Conservation (phyloP, 2,888 invertebrate species). For the Eupithecia subfuscata region DNA sequence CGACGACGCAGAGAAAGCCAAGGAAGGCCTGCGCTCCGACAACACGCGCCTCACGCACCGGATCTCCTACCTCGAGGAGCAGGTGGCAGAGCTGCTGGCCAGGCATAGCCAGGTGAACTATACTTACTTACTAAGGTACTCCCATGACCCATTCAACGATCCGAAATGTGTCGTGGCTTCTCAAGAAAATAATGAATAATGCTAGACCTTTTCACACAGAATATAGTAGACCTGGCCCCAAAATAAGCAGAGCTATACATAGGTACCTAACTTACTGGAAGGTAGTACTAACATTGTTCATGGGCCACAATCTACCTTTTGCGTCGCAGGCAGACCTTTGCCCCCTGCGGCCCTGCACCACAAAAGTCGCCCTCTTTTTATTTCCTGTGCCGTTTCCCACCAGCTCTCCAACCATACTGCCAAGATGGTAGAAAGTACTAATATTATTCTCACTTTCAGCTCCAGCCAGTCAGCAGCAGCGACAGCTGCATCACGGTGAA, state of each 20-base stretch:
- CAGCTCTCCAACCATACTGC: neutral
- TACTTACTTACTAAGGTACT: neutral
- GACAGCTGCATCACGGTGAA: constrained; percentile 82
- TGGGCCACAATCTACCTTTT: neutral
- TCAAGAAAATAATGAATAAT: too few species aligned
- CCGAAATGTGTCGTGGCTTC: neutral
- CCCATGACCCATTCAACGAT: too few species aligned
- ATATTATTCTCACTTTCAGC: constrained; percentile 53
- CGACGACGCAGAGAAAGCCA: constrained; percentile 86
- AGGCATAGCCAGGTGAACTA: constrained; percentile 68
- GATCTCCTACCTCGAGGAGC: constrained; percentile 95
- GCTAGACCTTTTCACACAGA: too few species aligned
- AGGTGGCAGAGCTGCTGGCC: constrained; percentile 87
- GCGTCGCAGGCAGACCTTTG: too few species aligned
- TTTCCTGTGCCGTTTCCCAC: neutral
- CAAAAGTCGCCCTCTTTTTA: too few species aligned
- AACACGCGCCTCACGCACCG: constrained; percentile 93
- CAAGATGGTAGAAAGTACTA: neutral
- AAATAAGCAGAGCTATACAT: too few species aligned
- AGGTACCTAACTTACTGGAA: too few species aligned
- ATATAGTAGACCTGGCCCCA: too few species aligned
- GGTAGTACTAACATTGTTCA: neutral
- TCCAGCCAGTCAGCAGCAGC: constrained; percentile 70
- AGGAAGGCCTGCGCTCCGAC: constrained; percentile 88
- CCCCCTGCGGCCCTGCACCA: too few species aligned